A percentile compares a stretch with the other conserved stretches of the same genome.
Evolutionary conservation across 2,888 invertebrate species (phyloP).

Genomic region (Argyresthia albistria): DNA sequence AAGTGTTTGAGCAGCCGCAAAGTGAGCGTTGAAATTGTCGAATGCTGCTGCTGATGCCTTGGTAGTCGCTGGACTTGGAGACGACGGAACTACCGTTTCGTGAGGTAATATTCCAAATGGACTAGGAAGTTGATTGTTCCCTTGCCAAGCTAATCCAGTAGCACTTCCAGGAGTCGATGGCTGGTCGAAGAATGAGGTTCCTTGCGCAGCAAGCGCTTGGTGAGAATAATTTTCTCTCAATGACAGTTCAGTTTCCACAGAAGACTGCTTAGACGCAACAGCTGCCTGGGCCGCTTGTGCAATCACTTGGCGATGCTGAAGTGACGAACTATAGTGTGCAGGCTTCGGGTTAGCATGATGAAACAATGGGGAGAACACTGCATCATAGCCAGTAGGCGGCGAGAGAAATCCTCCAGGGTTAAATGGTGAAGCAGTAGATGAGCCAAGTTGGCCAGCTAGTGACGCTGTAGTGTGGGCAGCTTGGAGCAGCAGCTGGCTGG

Average conservation of each 20-base stretch:
- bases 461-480: conserved; percentile 75
- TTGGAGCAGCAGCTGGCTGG: conserved; percentile 78
- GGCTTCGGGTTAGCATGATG: conserved; percentile 84
- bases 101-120: conserved; percentile 86
- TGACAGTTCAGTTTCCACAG: conserved; percentile 70
- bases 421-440: conserved; percentile 75
- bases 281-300: conserved; percentile 69
- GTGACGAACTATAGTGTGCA: conserved; percentile 78
- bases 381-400: conserved; percentile 83
- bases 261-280: conserved; percentile 69
- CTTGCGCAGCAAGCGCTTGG: conserved; percentile 71
- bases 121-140: conserved; percentile 78
- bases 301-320: conserved; percentile 79
- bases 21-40: conserved; percentile 81
- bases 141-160: conserved; percentile 79
- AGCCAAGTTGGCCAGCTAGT: conserved; percentile 75
- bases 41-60: conserved; percentile 69
- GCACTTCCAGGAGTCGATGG: conserved; percentile 64
- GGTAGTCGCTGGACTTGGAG: conserved; percentile 74
- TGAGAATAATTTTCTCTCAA: conserved; percentile 75
- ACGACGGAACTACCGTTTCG: conserved; percentile 80
- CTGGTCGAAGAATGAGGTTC: conserved; percentile 79
- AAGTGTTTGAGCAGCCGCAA: conserved; percentile 75
- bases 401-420: conserved; percentile 82
- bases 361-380: conserved; percentile 86